phyloP scores from a whole-genome alignment of 2,888 invertebrate genomes.

The Ormyrus nitidulus region DNA sequence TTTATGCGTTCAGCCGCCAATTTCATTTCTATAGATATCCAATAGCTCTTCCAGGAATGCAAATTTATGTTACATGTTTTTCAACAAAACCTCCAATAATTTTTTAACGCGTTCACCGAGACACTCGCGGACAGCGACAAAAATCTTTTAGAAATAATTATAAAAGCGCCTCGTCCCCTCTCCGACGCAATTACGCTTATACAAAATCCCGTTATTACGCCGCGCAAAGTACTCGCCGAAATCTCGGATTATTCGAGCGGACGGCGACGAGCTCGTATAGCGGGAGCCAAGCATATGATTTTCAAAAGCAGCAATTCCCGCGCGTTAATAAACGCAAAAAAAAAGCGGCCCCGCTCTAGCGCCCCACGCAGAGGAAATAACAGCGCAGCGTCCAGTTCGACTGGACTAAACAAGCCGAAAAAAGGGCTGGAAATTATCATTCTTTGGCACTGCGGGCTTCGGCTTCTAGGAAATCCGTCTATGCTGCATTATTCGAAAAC shows the following conservation, averaged over 20 bases:
- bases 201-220: neutral
- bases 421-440: constrained; percentile 28
- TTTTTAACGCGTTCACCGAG: too few relatives aligned
- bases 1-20: too few relatives aligned
- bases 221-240: neutral
- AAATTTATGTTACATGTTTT: too few relatives aligned
- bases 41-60: too few relatives aligned
- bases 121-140: too few relatives aligned
- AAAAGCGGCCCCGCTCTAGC: neutral
- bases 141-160: too few relatives aligned
- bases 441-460: constrained; percentile 18
- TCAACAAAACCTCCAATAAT: too few relatives aligned
- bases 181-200: neutral
- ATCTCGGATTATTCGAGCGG: neutral
- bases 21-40: too few relatives aligned
- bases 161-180: neutral
- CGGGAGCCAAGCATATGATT: constrained; percentile 11
- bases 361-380: neutral
- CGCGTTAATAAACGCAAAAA: constrained; percentile 11
- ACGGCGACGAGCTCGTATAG: neutral
- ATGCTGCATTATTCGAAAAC: constrained; percentile 46
- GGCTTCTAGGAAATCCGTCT: constrained; percentile 45
- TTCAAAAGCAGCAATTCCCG: constrained; percentile 18
- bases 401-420: neutral
- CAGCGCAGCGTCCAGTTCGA: constrained; percentile 2